Evolutionary conservation across 2,113 vertebrate species (phyloP).

Genomic region (Lamprologus tigripictilis): DNA sequence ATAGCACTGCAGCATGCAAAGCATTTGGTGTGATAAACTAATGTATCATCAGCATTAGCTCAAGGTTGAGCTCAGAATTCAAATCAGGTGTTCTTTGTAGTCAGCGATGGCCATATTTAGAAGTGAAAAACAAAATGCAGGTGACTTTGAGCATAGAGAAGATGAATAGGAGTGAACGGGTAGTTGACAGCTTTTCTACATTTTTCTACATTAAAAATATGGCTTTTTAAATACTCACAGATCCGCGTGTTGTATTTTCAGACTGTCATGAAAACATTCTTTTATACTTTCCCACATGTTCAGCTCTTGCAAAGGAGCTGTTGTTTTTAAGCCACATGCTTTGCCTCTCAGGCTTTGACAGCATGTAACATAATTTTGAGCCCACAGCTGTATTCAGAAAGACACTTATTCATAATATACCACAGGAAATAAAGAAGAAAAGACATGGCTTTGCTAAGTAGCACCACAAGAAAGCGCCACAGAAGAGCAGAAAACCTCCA

Average conservation of each 20-base stretch:
- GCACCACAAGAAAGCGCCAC: conserved; percentile 54
- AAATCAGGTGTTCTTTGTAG: not conserved
- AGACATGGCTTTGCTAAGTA: conserved; percentile 21
- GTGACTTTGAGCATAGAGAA: not conserved
- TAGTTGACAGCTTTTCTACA: not conserved
- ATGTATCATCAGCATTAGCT: not conserved
- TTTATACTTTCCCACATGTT: not conserved
- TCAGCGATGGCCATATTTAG: not conserved
- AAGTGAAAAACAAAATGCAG: not conserved
- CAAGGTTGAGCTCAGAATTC: not conserved
- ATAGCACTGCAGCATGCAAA: not conserved
- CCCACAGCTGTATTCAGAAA: conserved; percentile 38
- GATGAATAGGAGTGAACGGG: not conserved
- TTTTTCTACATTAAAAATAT: not conserved
- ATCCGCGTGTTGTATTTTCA: not conserved
- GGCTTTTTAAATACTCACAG: not conserved
- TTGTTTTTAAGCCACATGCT: conserved; percentile 25
- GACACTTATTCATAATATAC: conserved; percentile 43
- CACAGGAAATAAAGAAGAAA: conserved; percentile 1
- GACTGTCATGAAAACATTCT: conserved; percentile 10
- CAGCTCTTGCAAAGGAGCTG: not conserved
- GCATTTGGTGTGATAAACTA: not conserved
- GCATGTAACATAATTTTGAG: conserved; percentile 15
- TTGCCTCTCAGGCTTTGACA: conserved; percentile 22
- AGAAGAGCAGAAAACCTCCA: conserved; percentile 40